Evolutionary conservation across 2,888 invertebrate species (phyloP), one percentile per base, ranked within the genome.

Genomic region (Luperina nickerlii): DNA sequence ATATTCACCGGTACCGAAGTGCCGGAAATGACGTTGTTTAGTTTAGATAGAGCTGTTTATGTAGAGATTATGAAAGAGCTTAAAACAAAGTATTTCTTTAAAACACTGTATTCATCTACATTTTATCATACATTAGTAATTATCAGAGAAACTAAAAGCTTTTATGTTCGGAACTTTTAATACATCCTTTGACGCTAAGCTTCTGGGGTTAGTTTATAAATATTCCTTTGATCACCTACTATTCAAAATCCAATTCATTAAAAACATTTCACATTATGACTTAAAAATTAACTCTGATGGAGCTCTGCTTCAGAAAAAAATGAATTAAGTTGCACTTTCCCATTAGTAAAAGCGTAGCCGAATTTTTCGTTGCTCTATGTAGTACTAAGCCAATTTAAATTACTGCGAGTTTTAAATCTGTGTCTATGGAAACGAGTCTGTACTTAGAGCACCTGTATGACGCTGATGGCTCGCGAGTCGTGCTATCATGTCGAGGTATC

Each of bases 21-120:
- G 74, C 77, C 87, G 89, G 88, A 90, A 87, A 85, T 81, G 72
- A 76, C 78, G 68, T 66, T 89, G 85, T 91, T 87, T 88, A 78
- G 32, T 78, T 82, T 79, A 87, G 85, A 89, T 85, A 88, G 60
- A 81, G 42, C 24, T 87, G 68, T 84, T 67, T 84, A 74, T n/a
- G n/a, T 63, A 69, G 24, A 76, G 66, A 78, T 78, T 74, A 68
- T 73, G 68, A 69, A 54, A 62, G 72, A 32, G 15, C 45, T 45
- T 68, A 32, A 78, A 82, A 57, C 38, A 81, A 69, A 68, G 68
- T 38, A 15, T 62, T 77, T 78, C 42, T 54, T 63, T 45, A 9
- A 45, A 68, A 70, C 13, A 48, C 48, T n/a, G n/a, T n/a, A 48
- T 48, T 48, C 9, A 27, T 2, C 6, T 65, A 32, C 1, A 48